Evolutionary conservation across 1,140 invertebrate genomes (phyloP), one percentile per base, ranked within the genome.

Genomic region (Papilio glaucus): DNA sequence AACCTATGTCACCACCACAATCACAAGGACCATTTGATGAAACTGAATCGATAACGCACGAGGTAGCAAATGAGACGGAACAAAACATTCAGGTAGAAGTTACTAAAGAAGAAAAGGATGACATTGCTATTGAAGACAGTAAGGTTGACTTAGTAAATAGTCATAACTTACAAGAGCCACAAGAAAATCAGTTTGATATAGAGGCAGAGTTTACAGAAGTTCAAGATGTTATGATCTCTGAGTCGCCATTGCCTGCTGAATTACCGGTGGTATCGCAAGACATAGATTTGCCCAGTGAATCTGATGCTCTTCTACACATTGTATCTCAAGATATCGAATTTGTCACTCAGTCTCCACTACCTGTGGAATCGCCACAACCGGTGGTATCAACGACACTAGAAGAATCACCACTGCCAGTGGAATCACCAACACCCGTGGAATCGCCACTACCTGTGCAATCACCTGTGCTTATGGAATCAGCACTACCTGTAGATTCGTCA

Each of bases 101-200:
- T 42, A 65, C 57, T 42, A 70, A 79, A 57, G 80, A 82, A 69
- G 81, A 86, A 72, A 75, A 80, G 72, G 62, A 61, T 38, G 65
- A 68, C n/a, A n/a, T n/a, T 45, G 39, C 33, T 21, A 71, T 24
- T 67, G 72, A 74, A 37, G 69, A 76, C 8, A 57, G 72, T 15
- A 33, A 69, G 26, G 53, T 62, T 75, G 26, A 68, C 60, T 45
- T 61, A n/a, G 60, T 68, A 63, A 73, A 73, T 37, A 70, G 57
- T 60, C 60, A 78, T 63, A 24, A 39, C 41, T 33, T 61, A n/a
- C 18, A 76, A 21, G 81, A 81, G 29, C 57, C 77, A 24, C 77
- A 79, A 49, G 78, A 81, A 61, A 81, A 85, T 49, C 78, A 73
- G 69, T 63, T 84, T 24, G 81, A 85, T 18, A 49, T 63, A 39